phyloP scores from a whole-genome alignment of 2,797 vertebrate genomes.

The Lycodopsis pacificus region DNA sequence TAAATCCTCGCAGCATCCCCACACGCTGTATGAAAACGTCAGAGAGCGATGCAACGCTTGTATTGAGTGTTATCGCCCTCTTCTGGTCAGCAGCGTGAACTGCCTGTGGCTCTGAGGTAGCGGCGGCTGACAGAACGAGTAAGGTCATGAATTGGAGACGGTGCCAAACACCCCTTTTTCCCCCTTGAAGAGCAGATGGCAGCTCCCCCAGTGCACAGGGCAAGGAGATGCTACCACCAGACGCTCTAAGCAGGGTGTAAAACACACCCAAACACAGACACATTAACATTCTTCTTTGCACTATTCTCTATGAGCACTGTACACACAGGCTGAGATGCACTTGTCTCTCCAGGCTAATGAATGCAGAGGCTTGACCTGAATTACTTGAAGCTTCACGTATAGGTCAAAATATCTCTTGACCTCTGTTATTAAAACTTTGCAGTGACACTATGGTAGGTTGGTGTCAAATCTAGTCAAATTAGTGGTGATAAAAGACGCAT shows the following conservation, averaged over 20 bases:
- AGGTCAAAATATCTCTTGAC: constrained; percentile 16
- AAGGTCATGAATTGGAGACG: constrained; percentile 64
- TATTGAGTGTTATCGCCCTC: constrained; percentile 70
- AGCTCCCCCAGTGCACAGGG: constrained; percentile 71
- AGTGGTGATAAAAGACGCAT: constrained; percentile 1
- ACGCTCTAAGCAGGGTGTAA: constrained; percentile 69
- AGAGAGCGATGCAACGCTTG: constrained; percentile 19
- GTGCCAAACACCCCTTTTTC: constrained; percentile 73
- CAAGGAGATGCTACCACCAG: constrained; percentile 71
- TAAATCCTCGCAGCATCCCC: background rate
- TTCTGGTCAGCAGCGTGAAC: constrained; percentile 55
- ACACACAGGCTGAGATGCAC: background rate
- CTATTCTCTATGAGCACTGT: background rate
- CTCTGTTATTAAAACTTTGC: background rate
- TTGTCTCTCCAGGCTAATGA: constrained; percentile 3
- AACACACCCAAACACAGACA: constrained; percentile 53
- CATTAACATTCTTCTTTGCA: constrained; percentile 26
- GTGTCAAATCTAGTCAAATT: background rate
- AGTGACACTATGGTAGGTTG: constrained; percentile 18
- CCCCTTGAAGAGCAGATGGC: constrained; percentile 79
- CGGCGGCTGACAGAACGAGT: constrained; percentile 45
- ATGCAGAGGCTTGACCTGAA: constrained; percentile 24
- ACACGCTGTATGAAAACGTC: constrained; percentile 27
- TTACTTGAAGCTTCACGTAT: background rate
- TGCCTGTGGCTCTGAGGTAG: constrained; percentile 32